These are phyloP conservation scores for Neoseiulus cucumeris DNA, from an alignment of 1,140 invertebrate species.

Conservation along the genomic window DNA sequence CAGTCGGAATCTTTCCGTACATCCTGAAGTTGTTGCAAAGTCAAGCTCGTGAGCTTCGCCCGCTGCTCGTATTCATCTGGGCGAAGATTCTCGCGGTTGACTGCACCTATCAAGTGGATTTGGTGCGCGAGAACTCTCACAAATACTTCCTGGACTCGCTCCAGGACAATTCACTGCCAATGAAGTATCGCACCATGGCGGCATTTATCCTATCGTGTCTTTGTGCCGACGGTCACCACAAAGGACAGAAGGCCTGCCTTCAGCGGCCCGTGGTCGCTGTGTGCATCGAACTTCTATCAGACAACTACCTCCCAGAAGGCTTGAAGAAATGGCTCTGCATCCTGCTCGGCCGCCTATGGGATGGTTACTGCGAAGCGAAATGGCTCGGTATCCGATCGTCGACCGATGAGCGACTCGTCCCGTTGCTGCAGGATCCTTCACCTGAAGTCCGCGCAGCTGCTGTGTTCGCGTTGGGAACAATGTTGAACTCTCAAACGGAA, in stretches of 20 bases:
- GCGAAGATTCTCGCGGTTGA: constrained; percentile 96
- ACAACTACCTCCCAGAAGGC: constrained; percentile 24
- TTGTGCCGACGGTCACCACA: constrained; percentile 9
- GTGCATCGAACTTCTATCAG: constrained; percentile 46
- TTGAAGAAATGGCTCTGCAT: constrained; percentile 55
- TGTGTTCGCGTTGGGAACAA: constrained; percentile 81
- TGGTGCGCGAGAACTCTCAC: constrained; percentile 83
- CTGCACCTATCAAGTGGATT: constrained; percentile 73
- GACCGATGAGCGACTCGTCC: constrained; percentile 79
- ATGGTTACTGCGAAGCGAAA: constrained; percentile 69
- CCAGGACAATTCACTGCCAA: constrained; percentile 57
- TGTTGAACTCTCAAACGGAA: constrained; percentile 55
- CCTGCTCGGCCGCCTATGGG: constrained; percentile 80
- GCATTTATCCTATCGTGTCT: constrained; percentile 67
- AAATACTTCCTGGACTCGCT: constrained; percentile 82
- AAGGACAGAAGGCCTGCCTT: constrained; percentile 37
- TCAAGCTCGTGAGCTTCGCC: constrained; percentile 68
- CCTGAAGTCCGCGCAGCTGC: constrained; percentile 74
- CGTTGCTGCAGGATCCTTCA: constrained; percentile 49
- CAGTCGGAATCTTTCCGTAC: constrained; percentile 97
- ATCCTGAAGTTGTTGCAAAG: constrained; percentile 87
- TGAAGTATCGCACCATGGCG: constrained; percentile 65
- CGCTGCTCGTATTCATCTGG: constrained; percentile 93
- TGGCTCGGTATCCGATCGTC: constrained; percentile 89
- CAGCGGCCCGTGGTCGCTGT: constrained; percentile 67